Evolutionary conservation across 1,140 invertebrate species (phyloP).

Genomic region (Aphaenogaster ashmeadi): DNA sequence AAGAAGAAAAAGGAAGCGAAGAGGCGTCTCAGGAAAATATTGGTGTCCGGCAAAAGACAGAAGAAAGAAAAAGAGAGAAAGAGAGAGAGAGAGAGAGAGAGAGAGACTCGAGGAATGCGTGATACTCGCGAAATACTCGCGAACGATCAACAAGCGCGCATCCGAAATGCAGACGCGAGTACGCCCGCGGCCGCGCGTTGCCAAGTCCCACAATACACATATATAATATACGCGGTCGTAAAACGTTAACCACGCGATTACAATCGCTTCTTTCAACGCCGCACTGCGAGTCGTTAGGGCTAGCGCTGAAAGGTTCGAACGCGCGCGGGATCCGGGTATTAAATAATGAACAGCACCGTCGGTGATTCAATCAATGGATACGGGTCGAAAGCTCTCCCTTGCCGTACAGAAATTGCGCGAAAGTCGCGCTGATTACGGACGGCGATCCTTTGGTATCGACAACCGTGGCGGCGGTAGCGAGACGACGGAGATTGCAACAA

Average conservation of each 20-base stretch:
- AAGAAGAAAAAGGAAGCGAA: background rate
- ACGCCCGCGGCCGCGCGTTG: background rate
- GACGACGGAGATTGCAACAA: conserved; percentile 41
- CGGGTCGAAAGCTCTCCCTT: conserved; percentile 15
- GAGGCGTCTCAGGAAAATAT: conserved; percentile 16
- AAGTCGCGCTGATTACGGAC: conserved; percentile 32
- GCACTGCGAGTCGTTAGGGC: conserved; percentile 1
- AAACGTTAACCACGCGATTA: conserved; percentile 43
- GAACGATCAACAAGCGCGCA: background rate
- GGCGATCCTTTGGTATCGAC: conserved; percentile 23
- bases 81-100: background rate
- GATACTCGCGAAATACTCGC: background rate
- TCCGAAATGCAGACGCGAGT: background rate
- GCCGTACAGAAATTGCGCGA: conserved; percentile 37
- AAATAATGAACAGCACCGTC: conserved; percentile 29
- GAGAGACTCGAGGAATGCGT: background rate
- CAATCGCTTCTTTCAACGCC: conserved; percentile 35
- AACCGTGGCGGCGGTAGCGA: background rate
- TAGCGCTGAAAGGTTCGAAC: conserved; percentile 11
- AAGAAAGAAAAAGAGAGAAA: background rate
- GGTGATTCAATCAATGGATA: conserved; percentile 39
- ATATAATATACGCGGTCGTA: conserved; percentile 28
- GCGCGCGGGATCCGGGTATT: conserved; percentile 15
- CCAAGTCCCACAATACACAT: background rate
- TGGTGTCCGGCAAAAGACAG: background rate